Conservation (phyloP, 2,888 invertebrate species). For the Fragum sueziense region DNA sequence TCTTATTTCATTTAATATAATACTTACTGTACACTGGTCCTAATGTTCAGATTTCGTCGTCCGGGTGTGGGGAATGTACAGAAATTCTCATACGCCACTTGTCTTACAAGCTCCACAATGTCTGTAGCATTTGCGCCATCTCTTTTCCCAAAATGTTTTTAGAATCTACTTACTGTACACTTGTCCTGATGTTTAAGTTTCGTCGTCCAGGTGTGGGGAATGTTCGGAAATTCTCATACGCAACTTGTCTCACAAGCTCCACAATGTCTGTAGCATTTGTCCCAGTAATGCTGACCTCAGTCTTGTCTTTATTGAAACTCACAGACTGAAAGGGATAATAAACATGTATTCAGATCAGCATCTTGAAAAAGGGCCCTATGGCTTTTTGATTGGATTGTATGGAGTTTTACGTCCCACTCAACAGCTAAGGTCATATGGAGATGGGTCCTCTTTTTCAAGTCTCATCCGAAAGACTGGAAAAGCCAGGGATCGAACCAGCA, state of each 20-base stretch:
- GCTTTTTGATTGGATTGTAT: too few species aligned
- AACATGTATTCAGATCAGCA: too few species aligned
- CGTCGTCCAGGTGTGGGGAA: conserved; percentile 97
- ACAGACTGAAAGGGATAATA: conserved; percentile 81
- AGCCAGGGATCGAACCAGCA: too few species aligned
- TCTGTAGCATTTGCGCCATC: conserved; percentile 93
- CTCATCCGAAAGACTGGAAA: too few species aligned
- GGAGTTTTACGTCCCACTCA: too few species aligned
- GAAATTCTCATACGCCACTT: conserved; percentile 94
- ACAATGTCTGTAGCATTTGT: conserved; percentile 95
- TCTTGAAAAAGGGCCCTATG: too few species aligned
- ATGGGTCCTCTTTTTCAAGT: too few species aligned
- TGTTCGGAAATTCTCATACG: conserved; percentile 94
- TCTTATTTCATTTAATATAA: too few species aligned
- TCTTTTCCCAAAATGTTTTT: neutral
- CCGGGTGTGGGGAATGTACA: conserved; percentile 97
- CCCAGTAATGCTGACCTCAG: conserved; percentile 95
- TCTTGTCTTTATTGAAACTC: conserved; percentile 84
- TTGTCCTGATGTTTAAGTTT: conserved; percentile 91
- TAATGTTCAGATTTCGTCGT: conserved; percentile 91
- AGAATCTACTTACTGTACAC: conserved; percentile 86
- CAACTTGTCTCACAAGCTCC: conserved; percentile 86
- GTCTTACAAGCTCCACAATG: conserved; percentile 88
- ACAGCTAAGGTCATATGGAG: too few species aligned
- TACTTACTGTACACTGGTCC: conserved; percentile 89